These are phyloP conservation scores for Clytia hemisphaerica DNA, from an alignment of 30 jellyfish, hydroid and myxozoan species.

Conservation along the genomic window DNA sequence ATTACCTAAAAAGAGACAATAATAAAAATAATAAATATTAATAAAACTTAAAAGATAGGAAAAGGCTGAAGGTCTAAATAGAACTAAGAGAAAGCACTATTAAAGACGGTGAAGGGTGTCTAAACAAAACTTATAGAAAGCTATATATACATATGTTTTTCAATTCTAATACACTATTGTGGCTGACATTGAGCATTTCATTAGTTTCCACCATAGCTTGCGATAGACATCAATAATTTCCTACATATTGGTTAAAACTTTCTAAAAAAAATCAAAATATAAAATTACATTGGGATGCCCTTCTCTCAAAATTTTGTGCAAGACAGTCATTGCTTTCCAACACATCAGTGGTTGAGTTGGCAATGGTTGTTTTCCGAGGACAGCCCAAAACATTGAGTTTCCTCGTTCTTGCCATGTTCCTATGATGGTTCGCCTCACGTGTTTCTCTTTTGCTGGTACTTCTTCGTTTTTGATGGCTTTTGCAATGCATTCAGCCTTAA, in stretches of 20 bases:
- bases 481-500: conserved; percentile 65
- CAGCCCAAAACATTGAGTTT: conserved; percentile 66
- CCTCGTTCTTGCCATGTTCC: conserved; percentile 96
- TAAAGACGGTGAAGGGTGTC: background rate
- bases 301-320: conserved; percentile 58
- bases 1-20: conserved; percentile 67
- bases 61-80: too few species aligned
- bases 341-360: conserved; percentile 80
- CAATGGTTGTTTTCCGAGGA: conserved; percentile 72
- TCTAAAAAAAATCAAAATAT: background rate
- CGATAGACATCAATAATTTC: too few species aligned
- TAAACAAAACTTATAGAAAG: too few species aligned
- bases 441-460: conserved; percentile 80
- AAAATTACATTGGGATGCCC: conserved; percentile 23
- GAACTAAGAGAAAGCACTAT: background rate
- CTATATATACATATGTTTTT: too few species aligned
- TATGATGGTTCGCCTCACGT: conserved; percentile 79
- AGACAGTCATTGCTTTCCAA: conserved; percentile 78
- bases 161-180: too few species aligned
- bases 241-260: too few species aligned
- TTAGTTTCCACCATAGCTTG: too few species aligned
- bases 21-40: too few species aligned
- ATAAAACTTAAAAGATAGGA: too few species aligned
- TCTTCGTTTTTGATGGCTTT: conserved; percentile 80
- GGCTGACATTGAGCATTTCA: too few species aligned